A percentile compares a stretch with the other conserved stretches of the same genome.
phyloP scores from a whole-genome alignment of 1,140 invertebrate species.

The Rhyzopertha dominica region DNA sequence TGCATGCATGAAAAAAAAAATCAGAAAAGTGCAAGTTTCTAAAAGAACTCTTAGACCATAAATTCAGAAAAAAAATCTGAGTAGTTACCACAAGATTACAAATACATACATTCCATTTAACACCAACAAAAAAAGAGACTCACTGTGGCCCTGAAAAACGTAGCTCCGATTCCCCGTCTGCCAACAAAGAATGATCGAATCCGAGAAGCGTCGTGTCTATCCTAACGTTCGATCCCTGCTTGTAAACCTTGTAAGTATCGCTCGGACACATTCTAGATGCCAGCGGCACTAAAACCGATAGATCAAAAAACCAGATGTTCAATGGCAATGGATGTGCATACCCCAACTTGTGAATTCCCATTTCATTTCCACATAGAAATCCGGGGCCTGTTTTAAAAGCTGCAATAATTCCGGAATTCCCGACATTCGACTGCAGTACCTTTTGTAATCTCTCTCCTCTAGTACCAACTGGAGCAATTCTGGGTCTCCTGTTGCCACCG shows the following conservation, averaged over 20 bases:
- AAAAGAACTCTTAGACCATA: conserved; percentile 2
- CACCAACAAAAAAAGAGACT: conserved; percentile 34
- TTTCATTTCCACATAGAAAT: conserved; percentile 99
- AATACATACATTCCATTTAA: neutral
- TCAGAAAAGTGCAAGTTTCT: conserved; percentile 1
- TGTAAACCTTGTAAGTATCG: conserved; percentile 95
- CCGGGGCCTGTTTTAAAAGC: conserved; percentile 87
- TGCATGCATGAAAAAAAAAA: conserved; percentile 15
- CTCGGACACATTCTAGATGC: conserved; percentile 93
- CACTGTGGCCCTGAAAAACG: conserved; percentile 88
- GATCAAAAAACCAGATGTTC: too few relatives aligned
- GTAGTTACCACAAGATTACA: neutral
- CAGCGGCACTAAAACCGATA: conserved; percentile 82
- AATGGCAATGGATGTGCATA: too few relatives aligned
- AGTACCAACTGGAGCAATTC: conserved; percentile 82
- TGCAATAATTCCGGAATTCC: conserved; percentile 85
- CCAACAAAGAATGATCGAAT: conserved; percentile 90
- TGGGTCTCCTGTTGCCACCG: conserved; percentile 84
- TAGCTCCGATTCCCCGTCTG: conserved; percentile 90
- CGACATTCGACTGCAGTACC: conserved; percentile 75
- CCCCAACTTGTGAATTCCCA: conserved; percentile 99
- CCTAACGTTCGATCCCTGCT: conserved; percentile 89
- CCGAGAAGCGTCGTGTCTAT: conserved; percentile 95
- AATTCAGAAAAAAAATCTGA: conserved; percentile 3
- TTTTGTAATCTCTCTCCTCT: conserved; percentile 81